These are phyloP conservation scores for Nomada ruficornis DNA, from an alignment of 2,888 invertebrate species.

Conservation along the genomic window DNA sequence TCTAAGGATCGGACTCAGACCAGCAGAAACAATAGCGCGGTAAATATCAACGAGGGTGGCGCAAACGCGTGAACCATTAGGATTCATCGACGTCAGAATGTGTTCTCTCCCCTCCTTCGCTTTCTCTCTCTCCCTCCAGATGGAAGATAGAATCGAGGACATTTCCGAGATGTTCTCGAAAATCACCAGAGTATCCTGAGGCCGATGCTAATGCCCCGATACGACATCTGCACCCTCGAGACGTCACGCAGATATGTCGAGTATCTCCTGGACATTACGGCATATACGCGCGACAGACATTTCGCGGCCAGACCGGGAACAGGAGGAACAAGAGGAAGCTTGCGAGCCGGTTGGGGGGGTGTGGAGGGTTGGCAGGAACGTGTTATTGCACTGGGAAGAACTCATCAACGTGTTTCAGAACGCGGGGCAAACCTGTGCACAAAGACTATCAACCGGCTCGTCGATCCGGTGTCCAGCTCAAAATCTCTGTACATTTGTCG, in stretches of 20 bases:
- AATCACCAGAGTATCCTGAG: conserved; percentile 61
- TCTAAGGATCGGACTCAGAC: too few species aligned
- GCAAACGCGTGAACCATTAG: neutral
- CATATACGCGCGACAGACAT: conserved; percentile 49
- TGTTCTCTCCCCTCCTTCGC: neutral
- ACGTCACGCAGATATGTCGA: conserved; percentile 57
- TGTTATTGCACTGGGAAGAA: conserved; percentile 62
- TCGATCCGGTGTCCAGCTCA: conserved; percentile 17
- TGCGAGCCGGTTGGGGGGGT: conserved; percentile 1
- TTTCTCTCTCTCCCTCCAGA: neutral
- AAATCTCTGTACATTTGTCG: conserved; percentile 38
- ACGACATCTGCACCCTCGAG: conserved; percentile 65
- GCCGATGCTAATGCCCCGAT: conserved; percentile 72
- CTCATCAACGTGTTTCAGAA: conserved; percentile 57
- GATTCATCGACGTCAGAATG: conserved; percentile 18
- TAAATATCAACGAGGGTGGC: conserved; percentile 32
- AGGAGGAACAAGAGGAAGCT: conserved; percentile 17
- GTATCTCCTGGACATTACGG: conserved; percentile 67
- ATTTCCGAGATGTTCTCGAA: conserved; percentile 64
- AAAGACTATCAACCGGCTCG: conserved; percentile 39
- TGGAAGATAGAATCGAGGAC: conserved; percentile 52
- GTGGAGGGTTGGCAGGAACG: conserved; percentile 11
- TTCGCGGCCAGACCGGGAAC: conserved; percentile 47
- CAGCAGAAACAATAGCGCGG: neutral
- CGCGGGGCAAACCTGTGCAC: conserved; percentile 13